Evolutionary conservation across 2,888 invertebrate genomes (phyloP).

Genomic region (Lycia hirtaria): DNA sequence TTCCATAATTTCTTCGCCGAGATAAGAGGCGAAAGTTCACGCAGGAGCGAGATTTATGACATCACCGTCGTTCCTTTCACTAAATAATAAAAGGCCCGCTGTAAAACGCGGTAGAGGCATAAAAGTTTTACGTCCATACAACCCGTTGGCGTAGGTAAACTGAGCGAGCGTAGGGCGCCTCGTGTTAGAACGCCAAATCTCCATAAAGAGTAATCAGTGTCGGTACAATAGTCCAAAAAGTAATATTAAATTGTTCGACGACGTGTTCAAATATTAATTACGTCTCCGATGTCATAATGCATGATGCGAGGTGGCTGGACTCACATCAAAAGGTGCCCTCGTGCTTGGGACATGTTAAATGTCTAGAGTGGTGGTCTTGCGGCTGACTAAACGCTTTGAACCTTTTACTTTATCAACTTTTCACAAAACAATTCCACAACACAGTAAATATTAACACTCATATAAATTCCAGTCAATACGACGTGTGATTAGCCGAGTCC

Average conservation of each 20-base stretch:
- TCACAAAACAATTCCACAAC: neutral
- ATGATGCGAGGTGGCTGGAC: constrained; percentile 19
- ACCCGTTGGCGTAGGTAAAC: constrained; percentile 79
- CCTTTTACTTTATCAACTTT: neutral
- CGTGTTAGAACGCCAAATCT: constrained; percentile 74
- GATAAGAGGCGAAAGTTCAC: constrained; percentile 85
- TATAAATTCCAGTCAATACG: too few relatives aligned
- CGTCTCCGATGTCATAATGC: constrained; percentile 42
- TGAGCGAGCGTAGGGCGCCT: constrained; percentile 64
- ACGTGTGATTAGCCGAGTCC: neutral
- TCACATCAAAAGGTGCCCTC: constrained; percentile 26
- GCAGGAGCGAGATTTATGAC: constrained; percentile 85
- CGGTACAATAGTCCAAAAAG: constrained; percentile 70
- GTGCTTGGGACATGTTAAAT: constrained; percentile 31
- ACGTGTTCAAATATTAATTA: constrained; percentile 63
- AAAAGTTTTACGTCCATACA: constrained; percentile 84
- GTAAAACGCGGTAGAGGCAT: constrained; percentile 82
- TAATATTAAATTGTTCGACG: constrained; percentile 73
- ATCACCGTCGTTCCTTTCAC: constrained; percentile 84
- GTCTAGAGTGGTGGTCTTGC: constrained; percentile 27
- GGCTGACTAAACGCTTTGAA: constrained; percentile 12
- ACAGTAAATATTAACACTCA: neutral
- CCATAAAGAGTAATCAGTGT: constrained; percentile 82
- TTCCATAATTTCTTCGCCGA: constrained; percentile 84
- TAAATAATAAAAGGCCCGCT: constrained; percentile 85